Percentiles rank a stretch among this genome's conserved stretches.
phyloP scores from a whole-genome alignment of 2,797 vertebrate genomes.

The Melopsittacus undulatus region DNA sequence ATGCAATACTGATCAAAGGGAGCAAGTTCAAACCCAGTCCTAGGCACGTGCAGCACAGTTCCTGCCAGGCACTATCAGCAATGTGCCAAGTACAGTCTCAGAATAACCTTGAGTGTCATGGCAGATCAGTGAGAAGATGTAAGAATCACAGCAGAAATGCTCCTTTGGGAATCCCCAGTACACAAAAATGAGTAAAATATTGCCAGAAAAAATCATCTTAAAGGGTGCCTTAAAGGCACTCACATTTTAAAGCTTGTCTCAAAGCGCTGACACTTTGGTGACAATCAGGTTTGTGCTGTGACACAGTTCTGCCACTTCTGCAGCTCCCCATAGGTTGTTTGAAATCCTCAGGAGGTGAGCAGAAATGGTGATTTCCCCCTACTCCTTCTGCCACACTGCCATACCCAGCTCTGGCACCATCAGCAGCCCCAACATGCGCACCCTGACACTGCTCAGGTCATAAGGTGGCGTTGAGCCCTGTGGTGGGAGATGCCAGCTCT shows the following conservation, averaged over 20 bases:
- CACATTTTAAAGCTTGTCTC: background rate
- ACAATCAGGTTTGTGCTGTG: background rate
- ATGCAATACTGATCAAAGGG: background rate
- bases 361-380: background rate
- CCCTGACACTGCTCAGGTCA: fast-evolving
- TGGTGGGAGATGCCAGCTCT: background rate
- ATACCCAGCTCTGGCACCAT: background rate
- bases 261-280: background rate
- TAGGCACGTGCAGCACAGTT: background rate
- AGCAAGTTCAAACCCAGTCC: background rate
- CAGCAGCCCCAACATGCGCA: fast-evolving
- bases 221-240: background rate
- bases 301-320: background rate
- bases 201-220: background rate
- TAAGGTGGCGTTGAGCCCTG: fast-evolving
- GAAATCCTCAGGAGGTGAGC: background rate
- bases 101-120: background rate
- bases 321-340: background rate
- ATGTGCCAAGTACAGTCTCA: background rate
- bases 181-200: background rate
- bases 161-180: background rate
- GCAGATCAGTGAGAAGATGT: background rate
- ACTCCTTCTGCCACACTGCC: background rate
- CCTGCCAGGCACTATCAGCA: background rate
- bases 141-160: background rate